Evolutionary conservation across 2,797 vertebrate genomes (phyloP).

Genomic region (Acanthiza pusilla): DNA sequence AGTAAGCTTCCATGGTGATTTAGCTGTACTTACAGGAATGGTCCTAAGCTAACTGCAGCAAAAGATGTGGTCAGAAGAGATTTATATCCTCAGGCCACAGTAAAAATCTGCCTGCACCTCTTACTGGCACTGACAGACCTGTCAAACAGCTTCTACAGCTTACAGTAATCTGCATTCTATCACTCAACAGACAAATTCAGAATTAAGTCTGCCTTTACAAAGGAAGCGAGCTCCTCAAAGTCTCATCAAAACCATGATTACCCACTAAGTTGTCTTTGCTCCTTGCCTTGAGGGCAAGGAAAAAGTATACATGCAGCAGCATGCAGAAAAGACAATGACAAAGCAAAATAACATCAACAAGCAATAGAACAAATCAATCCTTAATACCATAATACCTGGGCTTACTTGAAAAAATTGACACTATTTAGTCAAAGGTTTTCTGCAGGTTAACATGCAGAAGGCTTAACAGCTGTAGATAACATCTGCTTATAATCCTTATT

Average conservation of each 20-base stretch:
- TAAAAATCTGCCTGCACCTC: background rate
- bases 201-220: background rate
- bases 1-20: background rate
- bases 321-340: background rate
- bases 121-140: background rate
- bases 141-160: constrained; percentile 11
- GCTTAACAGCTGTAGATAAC: background rate
- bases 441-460: constrained; percentile 25
- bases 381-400: background rate
- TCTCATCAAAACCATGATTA: background rate
- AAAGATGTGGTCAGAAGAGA: constrained; percentile 12
- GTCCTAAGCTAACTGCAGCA: background rate
- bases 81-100: background rate
- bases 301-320: background rate
- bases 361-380: background rate
- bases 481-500: constrained; percentile 43
- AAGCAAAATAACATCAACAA: background rate
- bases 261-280: background rate
- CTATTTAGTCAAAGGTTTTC: constrained; percentile 18
- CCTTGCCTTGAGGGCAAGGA: background rate
- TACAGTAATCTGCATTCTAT: background rate
- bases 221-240: background rate
- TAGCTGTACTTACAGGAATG: background rate
- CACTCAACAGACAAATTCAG: background rate
- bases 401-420: background rate